Base-by-base conservation (phyloP, 2,113 vertebrate species). In the Pollachius pollachius region DNA sequence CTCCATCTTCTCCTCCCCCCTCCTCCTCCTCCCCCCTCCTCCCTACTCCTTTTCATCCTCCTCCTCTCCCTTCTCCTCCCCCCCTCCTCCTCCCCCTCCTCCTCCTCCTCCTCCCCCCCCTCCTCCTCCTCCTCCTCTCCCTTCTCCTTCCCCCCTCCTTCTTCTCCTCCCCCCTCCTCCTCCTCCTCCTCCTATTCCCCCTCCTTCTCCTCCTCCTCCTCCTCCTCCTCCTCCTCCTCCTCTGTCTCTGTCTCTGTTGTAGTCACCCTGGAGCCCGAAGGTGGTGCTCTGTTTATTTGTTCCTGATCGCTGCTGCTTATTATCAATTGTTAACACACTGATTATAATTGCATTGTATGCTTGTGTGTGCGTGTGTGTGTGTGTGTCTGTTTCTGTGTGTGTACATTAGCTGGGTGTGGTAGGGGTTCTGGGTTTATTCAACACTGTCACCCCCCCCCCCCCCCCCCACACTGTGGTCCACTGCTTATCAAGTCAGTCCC, bases 211-310 rank as follows among this genome's bases (percentile, higher is more conserved):
- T 2, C 23, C 23, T 23, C 23, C 23, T 23, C 74, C 52, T 70
- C 41, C 60, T n/a, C 73, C 69, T 63, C 73, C 65, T 66, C 67
- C 73, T 71, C 76, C 76, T 63, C 72, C 30, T 4, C 30, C 30
- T 34, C 30, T n/a, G n/a, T n/a, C 30, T 34, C 30, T 34, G 30
- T 34, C 30, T 34, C 30, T 34, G 30, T 34, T 79, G 71, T 62
- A 74, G 65, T 83, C 84, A 69, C 74, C 27, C 23, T 12, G 68
- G 75, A 68, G 76, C 80, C 80, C 15, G 30, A 66, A 75, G 81
- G 81, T 78, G 67, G 73, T 52, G 75, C 81, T 86, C 69, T 90
- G 89, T 89, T 92, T 88, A 86, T 86, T 87, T 87, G 85, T 76
- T 64, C 74, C 65, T 86, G 80, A 85, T 92, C 88, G 84, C 83